A percentile compares a stretch with the other conserved stretches of the same genome.
Evolutionary conservation across 37 sponge, comb jelly and placozoan species (phyloP).

Genomic region (Beroe forskalii): DNA sequence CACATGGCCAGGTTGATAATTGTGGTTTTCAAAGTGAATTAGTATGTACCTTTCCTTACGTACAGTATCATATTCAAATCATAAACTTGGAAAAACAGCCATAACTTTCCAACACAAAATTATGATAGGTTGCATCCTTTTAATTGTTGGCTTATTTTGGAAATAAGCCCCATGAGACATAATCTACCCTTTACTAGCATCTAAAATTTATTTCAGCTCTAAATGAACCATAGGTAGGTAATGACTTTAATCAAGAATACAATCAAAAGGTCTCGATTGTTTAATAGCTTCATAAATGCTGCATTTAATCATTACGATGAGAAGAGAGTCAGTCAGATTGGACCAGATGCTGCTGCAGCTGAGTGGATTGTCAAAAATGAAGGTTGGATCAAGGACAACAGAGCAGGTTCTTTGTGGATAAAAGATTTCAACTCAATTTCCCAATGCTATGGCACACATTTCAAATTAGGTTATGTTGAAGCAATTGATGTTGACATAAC

Average conservation of each 20-base stretch:
- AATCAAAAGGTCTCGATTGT: slow-evolving; percentile 11
- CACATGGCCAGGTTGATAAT: too few relatives aligned
- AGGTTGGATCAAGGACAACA: neutral
- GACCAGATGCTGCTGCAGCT: slow-evolving; percentile 63
- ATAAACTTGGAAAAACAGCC: too few relatives aligned
- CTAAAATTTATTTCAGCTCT: too few relatives aligned
- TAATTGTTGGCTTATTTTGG: too few relatives aligned
- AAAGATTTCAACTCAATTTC: slow-evolving; percentile 15
- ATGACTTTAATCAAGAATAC: neutral
- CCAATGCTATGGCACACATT: neutral
- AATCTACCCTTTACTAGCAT: too few relatives aligned
- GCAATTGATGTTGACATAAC: slow-evolving; percentile 52
- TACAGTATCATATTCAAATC: too few relatives aligned
- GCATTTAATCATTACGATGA: slow-evolving; percentile 47
- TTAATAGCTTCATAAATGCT: slow-evolving; percentile 32
- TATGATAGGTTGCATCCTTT: too few relatives aligned
- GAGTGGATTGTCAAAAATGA: slow-evolving; percentile 62
- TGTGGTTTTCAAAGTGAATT: too few relatives aligned
- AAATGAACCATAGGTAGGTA: too few relatives aligned
- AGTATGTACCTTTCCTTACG: too few relatives aligned
- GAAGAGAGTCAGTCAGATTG: neutral
- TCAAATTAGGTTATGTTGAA: neutral
- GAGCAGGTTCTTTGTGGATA: neutral
- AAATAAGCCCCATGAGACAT: too few relatives aligned
- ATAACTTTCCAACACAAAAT: too few relatives aligned